Evolutionary conservation across 2,797 vertebrate species (phyloP), one percentile per base, ranked within the genome.

Genomic region (Spea hammondii): DNA sequence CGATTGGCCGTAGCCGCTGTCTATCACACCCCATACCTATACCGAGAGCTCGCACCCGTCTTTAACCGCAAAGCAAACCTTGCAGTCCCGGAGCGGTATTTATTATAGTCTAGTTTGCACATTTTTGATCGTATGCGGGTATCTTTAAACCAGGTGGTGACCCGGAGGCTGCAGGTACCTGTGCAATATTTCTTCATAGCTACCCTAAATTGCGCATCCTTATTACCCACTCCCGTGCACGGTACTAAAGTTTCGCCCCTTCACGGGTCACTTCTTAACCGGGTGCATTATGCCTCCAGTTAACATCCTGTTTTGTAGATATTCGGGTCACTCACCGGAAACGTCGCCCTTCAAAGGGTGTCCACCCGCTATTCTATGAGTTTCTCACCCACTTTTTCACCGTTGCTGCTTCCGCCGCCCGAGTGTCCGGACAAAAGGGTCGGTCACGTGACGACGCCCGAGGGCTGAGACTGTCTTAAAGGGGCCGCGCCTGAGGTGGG

Each of bases 391-490:
- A 9, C 44, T 76, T 13, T 70, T 57, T 82, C 78, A 71, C 48
- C 72, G 72, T 57, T 57, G 72, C 17, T 70, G 73, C 65, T 77
- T 73, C 78, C 82, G 67, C 48, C 72, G 12, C 71, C 64, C 75
- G 77, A 78, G 71, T 78, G 60, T 77, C 67, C 62, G 82, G 76
- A 74, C 60, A 74, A 70, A 32, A 74, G 70, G 45, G 49, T 66
- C 65, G 54, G 46, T 77, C 79, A 82, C 75, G 79, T 82, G 70
- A 68, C 10, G 65, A 79, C 74, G 78, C 74, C 82, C 82, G 59
- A 80, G 82, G 74, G 71, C 76, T 82, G 79, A 82, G 74, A 82
- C 79, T 82, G 70, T 77, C 79, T 82, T 82, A 82, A 82, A 82
- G 79, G 79, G 79, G 79, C 79, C 79, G 79, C 79, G 70, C 79